These are phyloP conservation scores for Spongilla lacustris DNA, from an alignment of 37 sponge, comb jelly and placozoan species.

Conservation along the genomic window DNA sequence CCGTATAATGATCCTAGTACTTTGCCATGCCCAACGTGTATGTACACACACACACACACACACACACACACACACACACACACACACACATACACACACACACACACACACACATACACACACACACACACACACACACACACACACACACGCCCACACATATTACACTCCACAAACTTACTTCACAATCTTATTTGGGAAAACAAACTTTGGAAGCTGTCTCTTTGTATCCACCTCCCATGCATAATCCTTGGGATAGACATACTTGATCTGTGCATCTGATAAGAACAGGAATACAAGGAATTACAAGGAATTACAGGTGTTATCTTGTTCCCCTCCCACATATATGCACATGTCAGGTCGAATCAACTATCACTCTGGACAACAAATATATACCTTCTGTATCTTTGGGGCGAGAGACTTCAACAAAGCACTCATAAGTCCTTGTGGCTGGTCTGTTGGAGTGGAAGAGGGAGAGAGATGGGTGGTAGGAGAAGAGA, in stretches of 20 bases:
- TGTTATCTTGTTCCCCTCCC: background rate
- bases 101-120: background rate
- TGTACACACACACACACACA: background rate
- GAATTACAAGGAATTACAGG: no score
- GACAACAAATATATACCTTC: conserved; percentile 33
- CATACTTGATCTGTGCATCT: conserved; percentile 38
- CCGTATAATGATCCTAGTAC: no score
- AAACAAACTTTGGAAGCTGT: conserved; percentile 70
- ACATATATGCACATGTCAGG: background rate
- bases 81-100: background rate
- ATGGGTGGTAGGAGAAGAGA: background rate
- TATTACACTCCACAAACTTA: conserved; percentile 28
- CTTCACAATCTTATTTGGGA: conserved; percentile 52
- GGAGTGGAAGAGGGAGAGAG: background rate
- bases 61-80: background rate
- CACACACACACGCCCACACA: background rate
- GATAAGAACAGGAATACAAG: background rate
- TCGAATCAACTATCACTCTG: no score
- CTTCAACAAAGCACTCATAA: conserved; percentile 73
- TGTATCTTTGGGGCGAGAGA: conserved; percentile 34
- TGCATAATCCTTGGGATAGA: conserved; percentile 61
- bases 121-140: background rate
- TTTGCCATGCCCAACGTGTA: no score
- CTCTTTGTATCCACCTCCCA: conserved; percentile 53
- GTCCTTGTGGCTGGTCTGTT: conserved; percentile 24